Base-by-base conservation (phyloP, 2,113 vertebrate genomes). In the Macheiramphus alcinus region DNA sequence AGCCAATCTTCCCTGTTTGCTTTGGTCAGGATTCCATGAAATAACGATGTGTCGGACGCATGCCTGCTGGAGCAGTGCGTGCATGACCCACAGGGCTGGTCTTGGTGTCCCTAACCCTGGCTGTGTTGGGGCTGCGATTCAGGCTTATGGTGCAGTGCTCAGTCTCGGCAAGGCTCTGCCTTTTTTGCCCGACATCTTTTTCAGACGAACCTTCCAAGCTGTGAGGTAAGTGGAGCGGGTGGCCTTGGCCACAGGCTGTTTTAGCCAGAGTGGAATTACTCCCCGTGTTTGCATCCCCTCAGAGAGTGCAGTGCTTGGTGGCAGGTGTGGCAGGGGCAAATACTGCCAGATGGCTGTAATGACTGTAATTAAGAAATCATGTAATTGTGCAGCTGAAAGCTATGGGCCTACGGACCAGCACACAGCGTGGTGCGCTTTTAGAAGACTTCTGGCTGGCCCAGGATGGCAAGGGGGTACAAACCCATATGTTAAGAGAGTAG, bases 11-110 rank as follows among this genome's bases (percentile, higher is more conserved):
- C 13, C 9, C 19, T 10, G 25, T 31, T 21, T 26, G 27, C 22
- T 73, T 67, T 43, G 20, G 25, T 22, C n/a, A 8, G 12, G 21
- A 1, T 55, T 76, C 47, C 63, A 9, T 3, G 38, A 76, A 27
- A 12, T 4, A 34, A 27, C 0, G 2, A 12, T 3, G 0, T 4
- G 14, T 10, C 1, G 1, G 36, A 22, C 4, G 4, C 2, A 0
- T 0, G 17, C 5, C 42, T 11, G 45, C 21, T 1, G 7, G 38
- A 53, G 36, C 38, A 6, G 1, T 6, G 34, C 1, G 0, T 19
- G 45, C 31, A 11, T 1, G 1, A 36, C 4, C 36, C 52, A 6
- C 10, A 1, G 21, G 26, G n/a, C 6, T 0, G 1, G 11, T 2
- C 5, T 16, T 0, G 2, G 19, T 1, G 1, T 2, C 9, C 16